Evolutionary conservation across 2,888 invertebrate species (phyloP).

Genomic region (Limulus polyphemus): DNA sequence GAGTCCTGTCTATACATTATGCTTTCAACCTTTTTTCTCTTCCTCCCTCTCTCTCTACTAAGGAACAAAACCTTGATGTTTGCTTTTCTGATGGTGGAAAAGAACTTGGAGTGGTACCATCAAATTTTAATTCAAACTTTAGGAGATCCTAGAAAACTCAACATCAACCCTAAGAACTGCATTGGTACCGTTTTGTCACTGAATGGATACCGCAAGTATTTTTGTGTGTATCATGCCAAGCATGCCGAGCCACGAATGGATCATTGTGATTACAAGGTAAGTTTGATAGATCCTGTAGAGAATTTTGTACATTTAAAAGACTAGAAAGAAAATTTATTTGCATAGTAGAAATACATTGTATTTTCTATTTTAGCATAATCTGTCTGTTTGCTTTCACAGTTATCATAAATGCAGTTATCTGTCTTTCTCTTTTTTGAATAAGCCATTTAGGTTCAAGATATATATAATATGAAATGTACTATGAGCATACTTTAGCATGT

Average conservation of each 20-base stretch:
- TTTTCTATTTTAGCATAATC: too few relatives aligned
- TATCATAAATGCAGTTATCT: too few relatives aligned
- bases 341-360: too few relatives aligned
- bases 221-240: conserved; percentile 96
- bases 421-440: too few relatives aligned
- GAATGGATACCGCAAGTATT: conserved; percentile 93
- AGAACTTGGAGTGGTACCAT: conserved; percentile 86
- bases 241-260: conserved; percentile 46
- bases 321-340: not conserved
- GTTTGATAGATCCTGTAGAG: not conserved
- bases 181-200: conserved; percentile 81
- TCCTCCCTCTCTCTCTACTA: conserved; percentile 7
- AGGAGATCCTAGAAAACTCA: conserved; percentile 63
- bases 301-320: not conserved
- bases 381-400: too few relatives aligned
- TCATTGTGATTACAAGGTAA: conserved; percentile 39
- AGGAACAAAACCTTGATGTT: conserved; percentile 94
- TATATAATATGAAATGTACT: too few relatives aligned
- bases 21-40: too few relatives aligned
- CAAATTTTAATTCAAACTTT: conserved; percentile 74
- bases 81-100: conserved; percentile 81
- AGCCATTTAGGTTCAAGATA: too few relatives aligned
- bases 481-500: too few relatives aligned
- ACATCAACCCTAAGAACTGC: conserved; percentile 91
- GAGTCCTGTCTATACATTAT: too few relatives aligned